Percentiles rank a stretch among this genome's conserved stretches.
phyloP scores from a whole-genome alignment of 37 sponge, comb jelly and placozoan genomes.

The Ianthella basta region DNA sequence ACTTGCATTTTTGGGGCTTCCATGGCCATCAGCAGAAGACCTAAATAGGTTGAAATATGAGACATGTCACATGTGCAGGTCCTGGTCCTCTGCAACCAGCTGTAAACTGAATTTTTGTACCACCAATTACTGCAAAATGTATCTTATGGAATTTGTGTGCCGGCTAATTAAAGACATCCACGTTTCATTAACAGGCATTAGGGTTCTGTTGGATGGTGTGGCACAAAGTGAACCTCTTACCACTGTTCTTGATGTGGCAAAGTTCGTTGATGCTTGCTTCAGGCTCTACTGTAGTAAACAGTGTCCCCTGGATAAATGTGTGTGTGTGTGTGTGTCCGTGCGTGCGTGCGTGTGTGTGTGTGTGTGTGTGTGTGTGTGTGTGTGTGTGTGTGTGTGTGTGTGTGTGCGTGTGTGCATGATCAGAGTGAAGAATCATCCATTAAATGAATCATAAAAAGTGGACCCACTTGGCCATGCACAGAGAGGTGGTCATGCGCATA shows the following conservation, averaged over 20 bases:
- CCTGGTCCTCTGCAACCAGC: too few relatives aligned
- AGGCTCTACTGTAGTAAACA: conserved; percentile 85
- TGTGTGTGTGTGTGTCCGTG: neutral
- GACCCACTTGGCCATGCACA: too few relatives aligned
- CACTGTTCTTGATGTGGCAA: conserved; percentile 47
- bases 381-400: neutral
- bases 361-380: neutral
- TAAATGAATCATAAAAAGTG: too few relatives aligned
- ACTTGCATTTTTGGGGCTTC: conserved; percentile 81
- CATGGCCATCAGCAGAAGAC: conserved; percentile 83
- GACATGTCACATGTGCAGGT: too few relatives aligned
- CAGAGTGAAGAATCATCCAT: neutral
- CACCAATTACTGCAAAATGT: too few relatives aligned
- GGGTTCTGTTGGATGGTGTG: neutral
- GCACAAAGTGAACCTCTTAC: too few relatives aligned
- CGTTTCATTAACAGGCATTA: too few relatives aligned
- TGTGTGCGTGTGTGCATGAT: neutral
- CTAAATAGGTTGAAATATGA: conserved; percentile 7
- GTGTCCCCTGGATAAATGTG: conserved; percentile 55
- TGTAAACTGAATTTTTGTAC: too few relatives aligned
- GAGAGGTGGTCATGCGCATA: neutral
- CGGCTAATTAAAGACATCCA: too few relatives aligned
- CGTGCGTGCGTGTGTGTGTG: neutral
- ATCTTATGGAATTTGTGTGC: too few relatives aligned
- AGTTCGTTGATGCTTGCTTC: conserved; percentile 71